A percentile compares a stretch with the other conserved stretches of the same genome.
Conservation (phyloP, 2,113 vertebrate genomes). For the Papio anubis region DNA sequence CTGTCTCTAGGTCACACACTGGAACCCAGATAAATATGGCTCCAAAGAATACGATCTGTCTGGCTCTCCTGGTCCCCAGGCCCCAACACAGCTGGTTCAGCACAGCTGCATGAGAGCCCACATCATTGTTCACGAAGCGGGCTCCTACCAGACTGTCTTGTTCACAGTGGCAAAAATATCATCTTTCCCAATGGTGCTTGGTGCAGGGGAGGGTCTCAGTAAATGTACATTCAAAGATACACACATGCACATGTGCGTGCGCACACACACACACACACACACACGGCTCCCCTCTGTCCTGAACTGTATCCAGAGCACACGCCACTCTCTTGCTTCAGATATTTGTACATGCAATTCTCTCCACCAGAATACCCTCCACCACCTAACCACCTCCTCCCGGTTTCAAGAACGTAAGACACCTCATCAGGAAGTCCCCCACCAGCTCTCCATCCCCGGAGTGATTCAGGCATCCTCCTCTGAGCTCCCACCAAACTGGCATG, state of each 20-base stretch:
- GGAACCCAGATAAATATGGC: background rate
- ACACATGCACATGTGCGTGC: accelerated
- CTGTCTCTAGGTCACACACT: background rate
- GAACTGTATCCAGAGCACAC: background rate
- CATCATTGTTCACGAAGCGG: background rate
- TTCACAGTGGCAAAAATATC: background rate
- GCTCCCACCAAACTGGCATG: background rate
- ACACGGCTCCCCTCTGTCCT: accelerated
- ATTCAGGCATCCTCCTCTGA: background rate
- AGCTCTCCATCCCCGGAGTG: accelerated
- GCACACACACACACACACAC: accelerated
- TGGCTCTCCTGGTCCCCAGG: accelerated
- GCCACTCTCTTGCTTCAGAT: background rate
- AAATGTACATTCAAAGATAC: background rate
- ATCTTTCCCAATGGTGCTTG: accelerated
- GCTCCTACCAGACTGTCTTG: background rate
- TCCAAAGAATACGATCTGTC: background rate
- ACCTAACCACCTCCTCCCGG: background rate
- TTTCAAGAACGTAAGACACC: background rate
- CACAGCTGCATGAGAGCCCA: background rate
- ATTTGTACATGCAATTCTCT: background rate
- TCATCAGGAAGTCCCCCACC: background rate
- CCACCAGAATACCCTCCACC: background rate
- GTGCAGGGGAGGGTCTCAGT: background rate
- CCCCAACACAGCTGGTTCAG: background rate